phyloP scores from a whole-genome alignment of 2,797 vertebrate genomes.

The Alca torda region DNA sequence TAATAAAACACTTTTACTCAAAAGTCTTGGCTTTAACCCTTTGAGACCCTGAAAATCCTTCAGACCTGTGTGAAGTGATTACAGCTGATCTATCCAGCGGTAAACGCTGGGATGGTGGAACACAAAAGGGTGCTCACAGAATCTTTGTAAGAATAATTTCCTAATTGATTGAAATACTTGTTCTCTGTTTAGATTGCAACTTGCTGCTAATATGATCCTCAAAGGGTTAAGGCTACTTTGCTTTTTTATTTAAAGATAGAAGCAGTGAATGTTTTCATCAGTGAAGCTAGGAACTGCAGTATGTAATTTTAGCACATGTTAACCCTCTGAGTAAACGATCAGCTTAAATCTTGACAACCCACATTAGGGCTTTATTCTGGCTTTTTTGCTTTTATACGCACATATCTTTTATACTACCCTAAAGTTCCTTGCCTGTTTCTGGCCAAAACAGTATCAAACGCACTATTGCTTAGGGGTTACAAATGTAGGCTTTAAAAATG shows the following conservation, averaged over 20 bases:
- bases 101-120: constrained; percentile 60
- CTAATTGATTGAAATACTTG: constrained; percentile 63
- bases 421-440: constrained; percentile 46
- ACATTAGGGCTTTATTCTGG: constrained; percentile 61
- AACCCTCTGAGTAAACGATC: constrained; percentile 79
- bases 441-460: not conserved
- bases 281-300: constrained; percentile 75
- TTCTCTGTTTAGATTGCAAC: constrained; percentile 70
- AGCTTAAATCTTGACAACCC: constrained; percentile 47
- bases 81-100: constrained; percentile 67
- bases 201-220: constrained; percentile 78
- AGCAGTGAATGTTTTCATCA: constrained; percentile 80
- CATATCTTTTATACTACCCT: constrained; percentile 56
- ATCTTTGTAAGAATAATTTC: constrained; percentile 70
- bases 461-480: not conserved
- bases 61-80: constrained; percentile 68
- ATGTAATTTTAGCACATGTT: constrained; percentile 76
- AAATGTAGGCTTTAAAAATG: constrained; percentile 13
- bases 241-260: constrained; percentile 74
- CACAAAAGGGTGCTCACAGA: constrained; percentile 69
- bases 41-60: constrained; percentile 76
- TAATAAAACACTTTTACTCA: constrained; percentile 82
- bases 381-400: constrained; percentile 60
- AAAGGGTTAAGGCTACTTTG: constrained; percentile 81
- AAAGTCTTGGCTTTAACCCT: constrained; percentile 81